Evolutionary conservation across 2,888 invertebrate species (phyloP), one percentile per base, ranked within the genome.

Genomic region (Alloscopus bannaensis): DNA sequence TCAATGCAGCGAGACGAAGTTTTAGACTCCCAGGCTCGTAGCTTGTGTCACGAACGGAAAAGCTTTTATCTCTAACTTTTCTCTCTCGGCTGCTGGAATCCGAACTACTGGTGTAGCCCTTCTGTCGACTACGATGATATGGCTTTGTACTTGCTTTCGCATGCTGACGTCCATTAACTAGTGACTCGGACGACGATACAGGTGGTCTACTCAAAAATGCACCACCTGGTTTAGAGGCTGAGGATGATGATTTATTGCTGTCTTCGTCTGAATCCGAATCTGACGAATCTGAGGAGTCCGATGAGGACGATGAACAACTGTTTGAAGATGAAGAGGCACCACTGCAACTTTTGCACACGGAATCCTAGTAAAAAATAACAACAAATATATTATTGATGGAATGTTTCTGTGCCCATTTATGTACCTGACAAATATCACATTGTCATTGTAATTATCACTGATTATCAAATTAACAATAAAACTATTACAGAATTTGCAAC

Each of bases 1-100:
- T 89, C 87, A 89, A 88, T 68, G 89, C 89, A 82, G 88, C 87
- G 69, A 90, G 89, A 86, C 90, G 90, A 80, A 90, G 86, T 86
- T 90, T 90, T 42, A 90, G 87, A 50, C 89, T 89, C 75, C 90
- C 90, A 16, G 84, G 78, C 47, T 82, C 83, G 66, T 81, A 82
- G 42, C 59, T 75, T 13, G 71, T 26, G 11, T 68, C 72, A 18
- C 55, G 81, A 11, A 85, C 71, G 4, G 80, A 81, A 66, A 81
- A 82, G 8, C 57, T 80, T 42, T 79, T 81, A 22, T 72, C 71
- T 22, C 70, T 81, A 18, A 71, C 66, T 29, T 80, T 83, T 18
- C 70, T 50, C 13, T 79, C 79, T 36, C 72, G 59, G 26, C 79
- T 71, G 55, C 80, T 82, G 3, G 81, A 81, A 28, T 81, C 83